phyloP scores from a whole-genome alignment of 2,888 invertebrate genomes.

The Tachystola acroxantha region DNA sequence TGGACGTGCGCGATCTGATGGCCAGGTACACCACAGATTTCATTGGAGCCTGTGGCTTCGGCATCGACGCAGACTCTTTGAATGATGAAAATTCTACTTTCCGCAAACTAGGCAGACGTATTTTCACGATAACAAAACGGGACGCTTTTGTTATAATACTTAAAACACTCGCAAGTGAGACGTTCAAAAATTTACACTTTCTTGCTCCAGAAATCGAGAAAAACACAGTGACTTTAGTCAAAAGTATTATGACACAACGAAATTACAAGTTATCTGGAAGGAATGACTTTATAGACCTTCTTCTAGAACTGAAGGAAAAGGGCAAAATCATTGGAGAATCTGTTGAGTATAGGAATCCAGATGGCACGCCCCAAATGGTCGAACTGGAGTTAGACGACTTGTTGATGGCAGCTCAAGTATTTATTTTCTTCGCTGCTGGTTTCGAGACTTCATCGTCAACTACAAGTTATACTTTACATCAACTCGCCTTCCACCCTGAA shows the following conservation, averaged over 20 bases:
- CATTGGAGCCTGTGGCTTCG: constrained; percentile 65
- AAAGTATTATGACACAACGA: constrained; percentile 22
- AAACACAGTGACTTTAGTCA: constrained; percentile 18
- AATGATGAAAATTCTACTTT: constrained; percentile 55
- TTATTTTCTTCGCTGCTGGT: constrained; percentile 44
- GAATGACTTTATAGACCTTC: constrained; percentile 63
- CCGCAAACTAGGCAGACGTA: constrained; percentile 53
- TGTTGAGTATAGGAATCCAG: constrained; percentile 23
- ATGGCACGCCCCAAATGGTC: constrained; percentile 23
- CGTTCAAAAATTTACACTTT: constrained; percentile 20
- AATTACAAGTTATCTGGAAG: constrained; percentile 39
- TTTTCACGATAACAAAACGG: constrained; percentile 44
- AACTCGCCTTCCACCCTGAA: constrained; percentile 40
- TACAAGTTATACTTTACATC: constrained; percentile 37
- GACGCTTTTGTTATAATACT: constrained; percentile 38
- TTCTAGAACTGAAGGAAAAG: constrained; percentile 52
- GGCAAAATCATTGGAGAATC: constrained; percentile 47
- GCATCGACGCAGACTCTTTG: constrained; percentile 56
- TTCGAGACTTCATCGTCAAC: constrained; percentile 50
- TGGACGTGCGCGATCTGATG: constrained; percentile 59
- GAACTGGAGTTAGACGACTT: constrained; percentile 28
- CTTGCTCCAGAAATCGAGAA: constrained; percentile 22
- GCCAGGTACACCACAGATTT: constrained; percentile 65
- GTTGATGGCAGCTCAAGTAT: constrained; percentile 31
- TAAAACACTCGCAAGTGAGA: constrained; percentile 50